phyloP scores from a whole-genome alignment of 2,113 vertebrate species.

The Carettochelys insculpta region DNA sequence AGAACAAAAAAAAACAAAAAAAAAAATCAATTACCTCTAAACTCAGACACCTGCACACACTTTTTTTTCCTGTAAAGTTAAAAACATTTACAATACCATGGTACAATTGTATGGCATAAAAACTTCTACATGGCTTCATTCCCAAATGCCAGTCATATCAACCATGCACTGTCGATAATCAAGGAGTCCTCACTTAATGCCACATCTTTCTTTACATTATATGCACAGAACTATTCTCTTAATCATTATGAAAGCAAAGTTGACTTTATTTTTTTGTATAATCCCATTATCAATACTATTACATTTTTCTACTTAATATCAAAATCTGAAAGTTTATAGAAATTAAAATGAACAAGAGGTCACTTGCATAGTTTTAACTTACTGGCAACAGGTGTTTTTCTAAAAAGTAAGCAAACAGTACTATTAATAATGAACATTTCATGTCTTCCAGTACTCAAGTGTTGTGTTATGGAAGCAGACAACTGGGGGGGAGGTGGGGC shows the following conservation, averaged over 20 bases:
- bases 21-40: background rate
- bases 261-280: fast-evolving
- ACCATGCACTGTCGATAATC: background rate
- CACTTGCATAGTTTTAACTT: no score
- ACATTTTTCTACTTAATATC: background rate
- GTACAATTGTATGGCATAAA: background rate
- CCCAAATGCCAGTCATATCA: background rate
- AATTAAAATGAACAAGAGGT: background rate
- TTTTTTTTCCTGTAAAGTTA: background rate
- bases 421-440: background rate
- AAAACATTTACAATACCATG: background rate
- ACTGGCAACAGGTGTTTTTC: no score
- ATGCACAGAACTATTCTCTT: background rate
- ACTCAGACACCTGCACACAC: background rate
- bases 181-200: background rate
- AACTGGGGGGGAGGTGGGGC: no score
- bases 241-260: background rate
- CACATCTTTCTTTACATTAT: background rate
- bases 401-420: no score
- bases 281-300: background rate
- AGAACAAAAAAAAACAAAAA: background rate
- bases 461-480: no score
- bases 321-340: background rate
- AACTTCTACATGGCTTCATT: background rate
- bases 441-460: background rate